A percentile compares a stretch with the other conserved stretches of the same genome.
phyloP scores from a whole-genome alignment of 2,888 invertebrate genomes.

The Entomobrya multifasciata region DNA sequence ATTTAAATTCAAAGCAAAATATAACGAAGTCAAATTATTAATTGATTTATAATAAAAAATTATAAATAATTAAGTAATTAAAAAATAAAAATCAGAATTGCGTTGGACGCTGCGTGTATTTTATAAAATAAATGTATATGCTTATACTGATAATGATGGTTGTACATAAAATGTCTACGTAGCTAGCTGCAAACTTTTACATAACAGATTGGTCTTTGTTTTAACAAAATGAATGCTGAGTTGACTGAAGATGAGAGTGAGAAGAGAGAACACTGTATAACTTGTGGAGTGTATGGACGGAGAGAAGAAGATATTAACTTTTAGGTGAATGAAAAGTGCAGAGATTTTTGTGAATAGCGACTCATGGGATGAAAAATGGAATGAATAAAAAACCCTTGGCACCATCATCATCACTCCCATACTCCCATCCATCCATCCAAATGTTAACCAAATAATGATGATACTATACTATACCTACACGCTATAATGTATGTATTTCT shows the following conservation, averaged over 20 bases:
- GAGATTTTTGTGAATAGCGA: neutral
- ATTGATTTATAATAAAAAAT: neutral
- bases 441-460: neutral
- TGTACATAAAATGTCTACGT: no score
- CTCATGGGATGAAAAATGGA: neutral
- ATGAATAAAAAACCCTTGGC: conserved; percentile 40
- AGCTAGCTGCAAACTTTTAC: neutral
- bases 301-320: no score
- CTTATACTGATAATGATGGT: no score
- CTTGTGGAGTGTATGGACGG: no score
- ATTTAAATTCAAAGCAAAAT: conserved; percentile 28
- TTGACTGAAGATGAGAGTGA: neutral
- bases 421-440: neutral
- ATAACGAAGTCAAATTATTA: neutral
- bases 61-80: conserved; percentile 15
- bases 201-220: conserved; percentile 18
- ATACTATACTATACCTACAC: no score
- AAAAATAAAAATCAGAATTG: no score
- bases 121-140: neutral
- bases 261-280: no score
- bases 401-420: neutral
- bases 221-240: neutral
- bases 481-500: no score
- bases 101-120: no score
- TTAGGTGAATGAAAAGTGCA: conserved; percentile 15